Percentiles rank a stretch among this genome's conserved stretches.
Evolutionary conservation across 2,113 vertebrate species (phyloP).

Genomic region (Tapirus terrestris): DNA sequence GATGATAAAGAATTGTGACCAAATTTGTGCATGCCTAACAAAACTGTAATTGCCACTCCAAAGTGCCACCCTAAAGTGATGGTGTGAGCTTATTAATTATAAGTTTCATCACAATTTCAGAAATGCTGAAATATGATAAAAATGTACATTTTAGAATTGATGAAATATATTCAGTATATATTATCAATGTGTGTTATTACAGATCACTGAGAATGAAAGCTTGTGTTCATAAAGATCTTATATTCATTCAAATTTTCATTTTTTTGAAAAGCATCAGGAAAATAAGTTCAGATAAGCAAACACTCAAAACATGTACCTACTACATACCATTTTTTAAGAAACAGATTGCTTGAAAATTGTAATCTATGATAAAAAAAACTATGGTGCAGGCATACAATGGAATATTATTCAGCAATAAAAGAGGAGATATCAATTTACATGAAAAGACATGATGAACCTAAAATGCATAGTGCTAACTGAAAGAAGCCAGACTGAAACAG

Average conservation of each 20-base stretch:
- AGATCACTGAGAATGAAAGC: neutral
- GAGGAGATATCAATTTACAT: neutral
- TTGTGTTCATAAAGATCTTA: neutral
- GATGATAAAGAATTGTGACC: neutral
- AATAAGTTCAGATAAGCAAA: neutral
- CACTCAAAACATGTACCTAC: neutral
- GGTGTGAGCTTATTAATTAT: neutral
- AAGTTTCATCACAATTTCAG: constrained; percentile 10
- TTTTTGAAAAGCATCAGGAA: neutral
- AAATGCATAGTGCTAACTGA: neutral
- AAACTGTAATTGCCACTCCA: neutral
- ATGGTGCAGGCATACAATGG: neutral
- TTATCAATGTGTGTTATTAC: neutral
- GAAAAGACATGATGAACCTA: neutral
- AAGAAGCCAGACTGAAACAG: neutral
- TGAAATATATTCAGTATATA: neutral
- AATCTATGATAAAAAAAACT: neutral
- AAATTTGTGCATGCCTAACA: neutral
- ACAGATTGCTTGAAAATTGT: neutral
- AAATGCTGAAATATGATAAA: neutral
- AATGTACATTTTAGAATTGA: neutral
- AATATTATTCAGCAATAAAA: neutral
- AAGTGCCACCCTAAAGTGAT: neutral
- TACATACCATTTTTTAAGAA: neutral
- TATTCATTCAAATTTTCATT: neutral